Percentiles rank a stretch among this genome's conserved stretches.
phyloP scores from a whole-genome alignment of 1,140 invertebrate species.

The Apis florea region DNA sequence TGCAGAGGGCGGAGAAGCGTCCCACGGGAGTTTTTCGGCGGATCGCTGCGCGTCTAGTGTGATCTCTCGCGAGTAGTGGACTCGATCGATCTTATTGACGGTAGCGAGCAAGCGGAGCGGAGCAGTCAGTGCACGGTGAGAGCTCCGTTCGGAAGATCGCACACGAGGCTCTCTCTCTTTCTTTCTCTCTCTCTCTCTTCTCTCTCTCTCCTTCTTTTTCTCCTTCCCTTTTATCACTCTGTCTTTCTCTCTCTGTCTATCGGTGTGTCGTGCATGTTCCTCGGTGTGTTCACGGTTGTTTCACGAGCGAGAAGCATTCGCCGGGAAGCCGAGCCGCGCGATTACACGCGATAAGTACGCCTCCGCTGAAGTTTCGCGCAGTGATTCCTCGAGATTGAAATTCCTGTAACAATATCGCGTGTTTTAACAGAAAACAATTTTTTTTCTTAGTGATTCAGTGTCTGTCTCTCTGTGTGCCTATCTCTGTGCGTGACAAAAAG shows the following conservation, averaged over 20 bases:
- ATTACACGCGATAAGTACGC: conserved; percentile 35
- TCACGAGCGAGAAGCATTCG: conserved; percentile 21
- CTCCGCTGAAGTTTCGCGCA: background rate
- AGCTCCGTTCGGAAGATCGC: conserved; percentile 33
- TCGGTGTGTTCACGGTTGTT: conserved; percentile 13
- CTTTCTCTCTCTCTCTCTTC: background rate
- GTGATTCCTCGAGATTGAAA: conserved; percentile 4
- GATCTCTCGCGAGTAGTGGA: conserved; percentile 61
- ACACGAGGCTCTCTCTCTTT: conserved; percentile 23
- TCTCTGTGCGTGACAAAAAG: background rate
- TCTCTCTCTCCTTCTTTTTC: background rate
- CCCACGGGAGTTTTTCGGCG: conserved; percentile 67
- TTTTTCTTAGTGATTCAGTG: background rate
- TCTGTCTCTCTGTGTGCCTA: background rate
- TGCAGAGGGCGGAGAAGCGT: conserved; percentile 65
- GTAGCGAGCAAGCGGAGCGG: conserved; percentile 28
- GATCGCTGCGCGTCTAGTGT: conserved; percentile 71
- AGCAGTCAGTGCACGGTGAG: conserved; percentile 47
- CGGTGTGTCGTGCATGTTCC: conserved; percentile 2
- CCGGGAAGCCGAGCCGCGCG: conserved; percentile 20
- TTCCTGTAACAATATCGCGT: background rate
- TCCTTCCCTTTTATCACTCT: background rate
- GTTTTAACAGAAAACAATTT: background rate
- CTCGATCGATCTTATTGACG: conserved; percentile 63
- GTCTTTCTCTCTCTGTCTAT: background rate